Evolutionary conservation across 2,113 vertebrate genomes (phyloP), one percentile per base, ranked within the genome.

Genomic region (Rissa tridactyla): DNA sequence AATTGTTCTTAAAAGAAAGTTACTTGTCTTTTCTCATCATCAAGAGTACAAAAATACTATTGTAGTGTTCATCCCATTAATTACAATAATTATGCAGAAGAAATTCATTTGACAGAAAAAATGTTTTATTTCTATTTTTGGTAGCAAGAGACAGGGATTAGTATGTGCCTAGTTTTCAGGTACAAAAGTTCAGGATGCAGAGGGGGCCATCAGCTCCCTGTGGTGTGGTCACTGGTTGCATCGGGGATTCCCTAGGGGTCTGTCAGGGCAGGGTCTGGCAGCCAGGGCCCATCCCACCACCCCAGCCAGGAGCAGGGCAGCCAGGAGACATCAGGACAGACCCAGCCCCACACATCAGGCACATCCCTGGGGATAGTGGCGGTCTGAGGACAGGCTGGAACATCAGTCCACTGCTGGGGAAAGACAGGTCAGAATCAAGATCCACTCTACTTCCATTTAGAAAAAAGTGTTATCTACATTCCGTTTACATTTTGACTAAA

Each of bases 281-380:
- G 14, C 26, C 22, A 13, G 23, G 20, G 4, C 29, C 34, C 2
- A 1, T 47, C 49, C n/a, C 58, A 64, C 40, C 1, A 0, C 13
- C n/a, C 25, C 16, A 25, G 19, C 30, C 27, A 46, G 9, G 8
- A 58, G 25, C 58, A 25, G 22, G n/a, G 15, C n/a, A n/a, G 10
- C n/a, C 7, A 3, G 1, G 0, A 38, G n/a, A 0, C 46, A 51
- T 5, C 1, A 11, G 25, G 44, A 12, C n/a, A 73, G n/a, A 49
- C 8, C 16, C 38, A 64, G 15, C 13, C 8, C 20, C 3, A 3
- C 1, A 4, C 29, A 36, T 1, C 4, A 5, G 15, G 4, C 8
- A 46, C 6, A 8, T 42, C n/a, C 19, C 13, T 54, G 29, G 20
- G 9, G 30, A 14, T 5, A 10, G 18, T 0, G 1, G 47, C 2